These are phyloP conservation scores for Halotydeus destructor DNA, from an alignment of 1,140 invertebrate genomes.

Conservation along the genomic window DNA sequence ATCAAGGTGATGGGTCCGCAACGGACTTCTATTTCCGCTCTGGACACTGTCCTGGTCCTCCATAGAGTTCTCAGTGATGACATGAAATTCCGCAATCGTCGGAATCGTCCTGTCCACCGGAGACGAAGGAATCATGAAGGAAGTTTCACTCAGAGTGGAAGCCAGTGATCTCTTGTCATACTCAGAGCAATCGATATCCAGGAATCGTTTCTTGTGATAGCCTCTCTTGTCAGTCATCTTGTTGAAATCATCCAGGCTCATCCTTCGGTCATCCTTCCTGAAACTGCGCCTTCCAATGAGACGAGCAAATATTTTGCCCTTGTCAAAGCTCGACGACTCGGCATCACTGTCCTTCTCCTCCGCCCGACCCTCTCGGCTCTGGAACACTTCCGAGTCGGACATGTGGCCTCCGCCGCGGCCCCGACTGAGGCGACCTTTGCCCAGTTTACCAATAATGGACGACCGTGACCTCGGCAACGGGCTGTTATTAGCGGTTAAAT, in stretches of 20 bases:
- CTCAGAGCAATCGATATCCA: background rate
- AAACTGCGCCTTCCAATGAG: background rate
- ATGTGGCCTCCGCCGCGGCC: background rate
- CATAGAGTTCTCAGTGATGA: slow-evolving; percentile 5
- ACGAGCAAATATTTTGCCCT: background rate
- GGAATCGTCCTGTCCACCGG: background rate
- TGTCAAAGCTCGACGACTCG: background rate
- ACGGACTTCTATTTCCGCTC: background rate
- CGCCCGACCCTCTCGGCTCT: no score
- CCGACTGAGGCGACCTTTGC: background rate
- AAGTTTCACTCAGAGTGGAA: no score
- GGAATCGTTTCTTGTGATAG: no score
- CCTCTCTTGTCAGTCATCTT: slow-evolving; percentile 36
- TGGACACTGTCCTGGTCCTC: slow-evolving; percentile 4
- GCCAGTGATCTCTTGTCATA: no score
- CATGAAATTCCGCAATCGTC: background rate
- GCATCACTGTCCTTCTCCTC: slow-evolving; percentile 3
- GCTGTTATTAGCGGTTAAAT: background rate
- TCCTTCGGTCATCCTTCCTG: slow-evolving; percentile 14
- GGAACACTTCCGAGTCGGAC: slow-evolving; percentile 4
- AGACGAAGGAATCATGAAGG: no score
- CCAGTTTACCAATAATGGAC: background rate
- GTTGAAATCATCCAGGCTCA: slow-evolving; percentile 37
- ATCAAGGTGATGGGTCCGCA: background rate
- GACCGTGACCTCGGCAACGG: slow-evolving; percentile 6